phyloP scores from a whole-genome alignment of 2,888 invertebrate species.

The Lathronympha strigana region DNA sequence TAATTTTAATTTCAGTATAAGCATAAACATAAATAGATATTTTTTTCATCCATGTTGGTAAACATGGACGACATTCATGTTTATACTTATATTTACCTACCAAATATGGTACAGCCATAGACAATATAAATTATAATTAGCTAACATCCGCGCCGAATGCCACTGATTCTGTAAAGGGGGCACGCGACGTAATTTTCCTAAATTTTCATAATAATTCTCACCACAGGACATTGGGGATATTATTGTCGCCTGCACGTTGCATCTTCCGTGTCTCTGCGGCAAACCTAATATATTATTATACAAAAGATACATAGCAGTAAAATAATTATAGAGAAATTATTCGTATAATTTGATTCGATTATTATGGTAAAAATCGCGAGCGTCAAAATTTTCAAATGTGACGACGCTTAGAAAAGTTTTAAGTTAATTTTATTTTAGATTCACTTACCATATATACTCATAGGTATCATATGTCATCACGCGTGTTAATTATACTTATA shows the following conservation, averaged over 20 bases:
- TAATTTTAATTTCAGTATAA: too few relatives aligned
- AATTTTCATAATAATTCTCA: neutral
- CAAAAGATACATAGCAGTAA: neutral
- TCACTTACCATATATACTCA: neutral
- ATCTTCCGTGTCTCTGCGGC: neutral
- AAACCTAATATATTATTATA: constrained; percentile 1
- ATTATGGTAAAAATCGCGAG: neutral
- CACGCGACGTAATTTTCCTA: neutral
- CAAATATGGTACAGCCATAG: neutral
- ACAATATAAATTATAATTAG: neutral
- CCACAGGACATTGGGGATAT: neutral
- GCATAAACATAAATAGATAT: neutral
- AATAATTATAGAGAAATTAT: constrained; percentile 3
- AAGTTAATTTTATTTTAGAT: neutral
- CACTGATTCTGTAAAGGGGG: too few relatives aligned
- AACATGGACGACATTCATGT: neutral
- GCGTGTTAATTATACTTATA: too few relatives aligned
- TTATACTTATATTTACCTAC: neutral
- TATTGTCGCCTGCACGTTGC: neutral
- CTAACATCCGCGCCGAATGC: neutral
- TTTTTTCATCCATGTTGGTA: neutral
- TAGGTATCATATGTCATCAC: neutral
- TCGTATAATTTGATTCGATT: constrained; percentile 1
- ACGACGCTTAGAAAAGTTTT: neutral
- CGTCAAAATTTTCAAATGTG: neutral